phyloP scores from a whole-genome alignment of 1,140 invertebrate genomes.

The Lasioglossum albipes region DNA sequence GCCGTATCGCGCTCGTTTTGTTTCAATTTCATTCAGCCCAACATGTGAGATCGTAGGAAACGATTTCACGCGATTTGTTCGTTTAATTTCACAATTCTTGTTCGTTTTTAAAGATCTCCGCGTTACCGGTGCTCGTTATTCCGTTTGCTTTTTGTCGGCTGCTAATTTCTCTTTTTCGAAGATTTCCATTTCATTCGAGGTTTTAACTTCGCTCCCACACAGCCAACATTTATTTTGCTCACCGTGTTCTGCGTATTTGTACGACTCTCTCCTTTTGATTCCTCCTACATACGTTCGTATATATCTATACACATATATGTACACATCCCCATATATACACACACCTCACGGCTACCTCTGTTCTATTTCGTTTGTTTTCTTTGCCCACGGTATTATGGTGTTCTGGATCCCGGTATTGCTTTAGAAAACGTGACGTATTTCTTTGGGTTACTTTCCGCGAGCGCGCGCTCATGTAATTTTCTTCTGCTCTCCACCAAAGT shows the following conservation, averaged over 20 bases:
- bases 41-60: neutral
- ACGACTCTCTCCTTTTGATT: neutral
- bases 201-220: neutral
- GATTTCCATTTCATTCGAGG: constrained; percentile 18
- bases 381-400: neutral
- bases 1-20: too few species aligned
- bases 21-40: too few species aligned
- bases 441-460: neutral
- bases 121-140: neutral
- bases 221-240: neutral
- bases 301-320: too few species aligned
- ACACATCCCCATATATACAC: too few species aligned
- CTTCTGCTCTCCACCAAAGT: neutral
- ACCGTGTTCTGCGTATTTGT: neutral
- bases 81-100: neutral
- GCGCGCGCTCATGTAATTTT: neutral
- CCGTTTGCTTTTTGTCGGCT: neutral
- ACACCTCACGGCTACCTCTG: neutral
- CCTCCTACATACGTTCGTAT: neutral
- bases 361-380: neutral
- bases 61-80: neutral
- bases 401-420: neutral
- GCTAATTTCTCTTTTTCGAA: neutral
- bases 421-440: neutral
- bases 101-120: neutral